These are phyloP conservation scores for Aspidoscelis tigris DNA, from an alignment of 2,113 vertebrate genomes.

Conservation along the genomic window DNA sequence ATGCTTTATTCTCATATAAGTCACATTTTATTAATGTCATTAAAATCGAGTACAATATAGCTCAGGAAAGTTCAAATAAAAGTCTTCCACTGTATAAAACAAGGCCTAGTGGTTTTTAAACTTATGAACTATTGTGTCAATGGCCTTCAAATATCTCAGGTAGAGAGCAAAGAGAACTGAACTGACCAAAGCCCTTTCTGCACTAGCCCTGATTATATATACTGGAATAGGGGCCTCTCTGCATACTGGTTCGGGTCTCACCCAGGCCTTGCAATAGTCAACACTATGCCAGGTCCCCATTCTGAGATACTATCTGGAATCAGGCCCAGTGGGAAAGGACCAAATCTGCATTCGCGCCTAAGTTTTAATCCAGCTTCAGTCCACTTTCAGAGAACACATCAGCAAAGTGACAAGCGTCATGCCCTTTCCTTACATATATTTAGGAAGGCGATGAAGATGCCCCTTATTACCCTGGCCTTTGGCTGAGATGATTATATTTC, in stretches of 20 bases:
- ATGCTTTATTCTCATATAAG: slow-evolving; percentile 4
- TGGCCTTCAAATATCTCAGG: not conserved
- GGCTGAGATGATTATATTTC: too few relatives aligned
- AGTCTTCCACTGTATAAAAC: not conserved
- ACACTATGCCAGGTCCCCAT: too few relatives aligned
- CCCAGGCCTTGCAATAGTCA: not conserved
- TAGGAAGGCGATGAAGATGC: too few relatives aligned
- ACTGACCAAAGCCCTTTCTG: not conserved
- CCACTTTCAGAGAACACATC: too few relatives aligned
- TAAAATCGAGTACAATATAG: slow-evolving; percentile 30
- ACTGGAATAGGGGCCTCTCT: not conserved
- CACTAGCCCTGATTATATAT: too few relatives aligned
- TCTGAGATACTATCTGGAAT: too few relatives aligned
- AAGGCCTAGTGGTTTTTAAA: not conserved
- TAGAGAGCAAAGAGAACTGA: not conserved
- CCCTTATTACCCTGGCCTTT: too few relatives aligned
- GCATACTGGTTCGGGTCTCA: not conserved
- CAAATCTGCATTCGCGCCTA: too few relatives aligned
- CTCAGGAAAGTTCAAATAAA: slow-evolving; percentile 37
- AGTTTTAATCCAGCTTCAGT: too few relatives aligned
- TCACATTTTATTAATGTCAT: slow-evolving; percentile 28
- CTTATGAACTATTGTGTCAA: not conserved
- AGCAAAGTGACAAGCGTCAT: too few relatives aligned
- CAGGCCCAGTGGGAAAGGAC: too few relatives aligned
- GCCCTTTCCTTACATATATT: too few relatives aligned